Percentiles rank a stretch among this genome's conserved stretches.
phyloP scores from a whole-genome alignment of 1,140 invertebrate genomes.

The Cotesia chilonis region DNA sequence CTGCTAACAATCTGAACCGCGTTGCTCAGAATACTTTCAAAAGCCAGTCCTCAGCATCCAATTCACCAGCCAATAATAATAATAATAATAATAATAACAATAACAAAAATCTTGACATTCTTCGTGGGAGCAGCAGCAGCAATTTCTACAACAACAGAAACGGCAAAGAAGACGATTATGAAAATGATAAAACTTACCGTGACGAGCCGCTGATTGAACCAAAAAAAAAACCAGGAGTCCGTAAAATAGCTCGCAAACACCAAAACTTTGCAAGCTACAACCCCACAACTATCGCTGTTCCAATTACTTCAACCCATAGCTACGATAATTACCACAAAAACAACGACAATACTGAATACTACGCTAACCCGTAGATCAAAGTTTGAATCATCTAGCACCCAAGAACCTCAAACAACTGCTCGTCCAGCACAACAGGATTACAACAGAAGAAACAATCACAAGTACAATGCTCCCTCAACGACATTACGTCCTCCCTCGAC shows the following conservation, averaged over 20 bases:
- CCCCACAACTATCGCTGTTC: slow-evolving; percentile 45
- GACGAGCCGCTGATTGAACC: slow-evolving; percentile 56
- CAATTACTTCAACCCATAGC: slow-evolving; percentile 47
- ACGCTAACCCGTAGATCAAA: slow-evolving; percentile 38
- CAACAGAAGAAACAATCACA: slow-evolving; percentile 39
- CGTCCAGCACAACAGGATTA: slow-evolving; percentile 34
- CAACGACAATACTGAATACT: slow-evolving; percentile 41
- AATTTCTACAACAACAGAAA: slow-evolving; percentile 75
- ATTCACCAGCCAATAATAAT: slow-evolving; percentile 31
- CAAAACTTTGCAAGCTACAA: slow-evolving; percentile 46
- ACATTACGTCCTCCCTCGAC: slow-evolving; percentile 41
- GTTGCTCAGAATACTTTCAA: slow-evolving; percentile 50
- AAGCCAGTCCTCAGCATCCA: slow-evolving; percentile 36
- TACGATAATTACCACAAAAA: slow-evolving; percentile 45
- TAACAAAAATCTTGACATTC: slow-evolving; percentile 62
- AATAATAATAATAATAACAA: slow-evolving; percentile 52
- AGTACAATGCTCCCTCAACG: slow-evolving; percentile 38
- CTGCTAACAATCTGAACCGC: slow-evolving; percentile 53
- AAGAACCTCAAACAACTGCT: slow-evolving; percentile 49
- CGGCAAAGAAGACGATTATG: slow-evolving; percentile 69
- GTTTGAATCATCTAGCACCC: slow-evolving; percentile 19
- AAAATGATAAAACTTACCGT: slow-evolving; percentile 64
- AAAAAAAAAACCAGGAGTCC: slow-evolving; percentile 57
- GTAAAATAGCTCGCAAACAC: slow-evolving; percentile 60
- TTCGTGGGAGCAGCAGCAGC: slow-evolving; percentile 73